Base-by-base conservation (phyloP, 2,113 vertebrate species). In the Perccottus glenii region DNA sequence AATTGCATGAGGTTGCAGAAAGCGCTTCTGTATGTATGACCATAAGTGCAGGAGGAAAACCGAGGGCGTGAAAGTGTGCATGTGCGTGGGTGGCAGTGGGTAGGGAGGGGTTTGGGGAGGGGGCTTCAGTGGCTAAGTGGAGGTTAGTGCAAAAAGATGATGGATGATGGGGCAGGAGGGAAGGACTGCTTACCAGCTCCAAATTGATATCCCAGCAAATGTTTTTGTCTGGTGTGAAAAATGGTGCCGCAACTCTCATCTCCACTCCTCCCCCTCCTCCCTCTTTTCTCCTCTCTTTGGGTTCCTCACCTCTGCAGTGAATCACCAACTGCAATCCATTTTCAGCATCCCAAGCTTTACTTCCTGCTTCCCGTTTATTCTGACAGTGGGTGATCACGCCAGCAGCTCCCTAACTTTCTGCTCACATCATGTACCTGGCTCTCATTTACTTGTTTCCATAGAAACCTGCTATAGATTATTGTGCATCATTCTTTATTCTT, bases 191-290 rank as follows among this genome's bases (percentile, higher is more conserved):
- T 57, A 68, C 60, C 70, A 82, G 90, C 91, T 91, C 89, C 91
- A 94, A 98, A 98, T 97, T 97, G 95, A 98, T 97, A 95, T 95
- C 93, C 92, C 87, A 82, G 94, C 96, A 98, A 98, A 98, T 98
- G 96, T 95, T 97, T 98, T 99, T 98, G 96, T 98, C 96, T 96
- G 95, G 92, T 93, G 89, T 98, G 97, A 99, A 96, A 96, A 99
- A 99, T 99, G 95, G 95, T 89, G 74, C 93, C 68, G 90, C 93
- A 93, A 86, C 93, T 94, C 93, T 91, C 89, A 93, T 89, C 93
- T 91, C 92, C 86, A 73, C 68, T 92, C 86, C 92, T 65, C 88
- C 89, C 85, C 87, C 67, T 10, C 50, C 36, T 16, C 70, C 44
- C 60, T 11, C 58, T 55, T n/a, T 19, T 38, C 49, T 36, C 46